phyloP scores from a whole-genome alignment of 2,113 vertebrate genomes.

The Casuarius casuarius region DNA sequence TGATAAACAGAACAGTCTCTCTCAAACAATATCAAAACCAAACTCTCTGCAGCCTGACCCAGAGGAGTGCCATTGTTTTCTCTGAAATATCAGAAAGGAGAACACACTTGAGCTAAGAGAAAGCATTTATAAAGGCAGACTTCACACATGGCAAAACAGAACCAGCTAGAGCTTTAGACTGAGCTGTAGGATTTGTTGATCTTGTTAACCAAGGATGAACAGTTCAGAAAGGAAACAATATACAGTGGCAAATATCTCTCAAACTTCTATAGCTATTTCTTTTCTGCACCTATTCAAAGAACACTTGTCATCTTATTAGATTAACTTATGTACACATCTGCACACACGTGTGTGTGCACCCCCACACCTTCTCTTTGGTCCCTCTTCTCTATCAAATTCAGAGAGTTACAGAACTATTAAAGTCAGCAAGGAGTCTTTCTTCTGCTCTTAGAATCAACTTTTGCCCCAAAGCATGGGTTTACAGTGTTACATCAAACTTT shows the following conservation, averaged over 20 bases:
- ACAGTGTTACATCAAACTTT: not conserved
- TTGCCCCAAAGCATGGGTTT: not conserved
- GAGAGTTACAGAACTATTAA: not conserved
- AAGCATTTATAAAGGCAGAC: not conserved
- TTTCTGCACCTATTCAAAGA: not conserved
- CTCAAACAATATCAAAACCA: slow-evolving; percentile 23
- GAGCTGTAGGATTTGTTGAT: not conserved
- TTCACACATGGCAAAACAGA: not conserved
- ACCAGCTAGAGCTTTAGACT: not conserved
- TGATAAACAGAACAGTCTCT: not conserved
- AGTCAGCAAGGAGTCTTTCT: not conserved
- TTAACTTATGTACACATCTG: not conserved
- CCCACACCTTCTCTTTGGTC: not conserved
- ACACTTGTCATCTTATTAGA: not conserved
- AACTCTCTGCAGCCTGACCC: not conserved
- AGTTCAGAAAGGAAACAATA: not conserved
- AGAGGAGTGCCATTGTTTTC: slow-evolving; percentile 21
- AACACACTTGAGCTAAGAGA: not conserved
- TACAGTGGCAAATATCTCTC: not conserved
- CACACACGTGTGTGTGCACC: not conserved
- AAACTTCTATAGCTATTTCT: not conserved
- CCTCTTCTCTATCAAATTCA: not conserved
- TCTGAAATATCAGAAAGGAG: not conserved
- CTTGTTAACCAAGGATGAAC: not conserved
- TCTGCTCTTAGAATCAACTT: not conserved